A percentile compares a stretch with the other conserved stretches of the same genome.
phyloP scores from a whole-genome alignment of 2,888 invertebrate genomes.

The Halictus ligatus region DNA sequence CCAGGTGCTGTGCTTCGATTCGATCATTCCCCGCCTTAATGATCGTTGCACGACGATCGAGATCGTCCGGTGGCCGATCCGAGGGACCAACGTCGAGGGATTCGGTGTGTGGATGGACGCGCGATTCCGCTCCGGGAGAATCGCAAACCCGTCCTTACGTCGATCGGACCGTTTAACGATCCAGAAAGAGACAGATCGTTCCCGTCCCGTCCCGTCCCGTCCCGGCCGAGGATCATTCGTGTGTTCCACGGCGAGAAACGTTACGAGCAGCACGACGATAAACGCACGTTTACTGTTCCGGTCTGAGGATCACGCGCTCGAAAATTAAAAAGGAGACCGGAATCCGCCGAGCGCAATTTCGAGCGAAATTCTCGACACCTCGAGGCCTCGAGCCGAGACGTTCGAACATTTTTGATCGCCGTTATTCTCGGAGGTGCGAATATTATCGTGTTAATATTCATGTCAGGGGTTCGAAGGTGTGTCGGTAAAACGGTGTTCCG shows the following conservation, averaged over 20 bases:
- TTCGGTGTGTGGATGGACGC: neutral
- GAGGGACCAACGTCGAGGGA: neutral
- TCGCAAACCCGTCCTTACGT: constrained; percentile 59
- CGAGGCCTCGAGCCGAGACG: neutral
- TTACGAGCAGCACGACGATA: constrained; percentile 26
- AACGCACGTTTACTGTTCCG: constrained; percentile 38
- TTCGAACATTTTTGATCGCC: neutral
- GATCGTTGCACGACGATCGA: constrained; percentile 60
- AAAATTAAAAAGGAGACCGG: constrained; percentile 1
- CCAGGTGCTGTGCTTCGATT: constrained; percentile 73
- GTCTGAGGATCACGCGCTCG: constrained; percentile 4
- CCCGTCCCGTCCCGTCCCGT: neutral
- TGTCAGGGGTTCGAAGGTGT: neutral
- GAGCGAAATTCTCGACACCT: neutral
- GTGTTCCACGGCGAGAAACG: constrained; percentile 30
- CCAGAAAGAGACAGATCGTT: constrained; percentile 9
- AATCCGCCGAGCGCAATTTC: neutral
- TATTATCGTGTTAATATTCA: neutral
- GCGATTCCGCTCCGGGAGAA: constrained; percentile 22
- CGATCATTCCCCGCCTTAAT: constrained; percentile 72
- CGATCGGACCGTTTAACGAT: constrained; percentile 59
- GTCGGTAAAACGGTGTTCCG: neutral
- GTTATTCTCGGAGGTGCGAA: neutral
- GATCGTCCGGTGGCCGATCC: constrained; percentile 4
- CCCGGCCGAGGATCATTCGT: constrained; percentile 4